Evolutionary conservation across 2,113 vertebrate species (phyloP), one percentile per base, ranked within the genome.

Genomic region (Sphaerodactylus townsendi): DNA sequence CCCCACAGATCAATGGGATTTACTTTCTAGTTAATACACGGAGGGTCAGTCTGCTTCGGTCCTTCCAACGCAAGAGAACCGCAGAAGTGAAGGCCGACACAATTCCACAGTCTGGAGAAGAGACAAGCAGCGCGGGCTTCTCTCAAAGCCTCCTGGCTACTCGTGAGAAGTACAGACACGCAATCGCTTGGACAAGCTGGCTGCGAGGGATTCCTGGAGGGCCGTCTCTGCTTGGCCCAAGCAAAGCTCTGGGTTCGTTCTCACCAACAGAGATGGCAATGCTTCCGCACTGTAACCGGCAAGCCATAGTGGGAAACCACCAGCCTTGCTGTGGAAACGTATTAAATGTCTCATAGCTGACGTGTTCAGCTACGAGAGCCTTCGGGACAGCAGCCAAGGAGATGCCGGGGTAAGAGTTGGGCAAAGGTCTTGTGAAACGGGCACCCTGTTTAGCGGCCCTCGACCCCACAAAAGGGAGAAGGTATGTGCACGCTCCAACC

Each of bases 11-110:
- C 76, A 14, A 17, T 19, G 35, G 15, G 59, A 14, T 30, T 46
- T n/a, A 39, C 30, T 65, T 65, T 21, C 5, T 23, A 23, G 17
- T 9, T 28, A 77, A 30, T 15, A 77, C 33, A 30, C 19, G 7
- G 28, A 65, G 30, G 30, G 28, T 65, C 30, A 13, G 30, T 8
- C 30, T 65, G 64, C 28, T 30, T 56, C 85, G 89, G 92, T 93
- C 87, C 88, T 23, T 86, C 69, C 84, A 89, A 85, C 75, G 77
- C 68, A 1, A 81, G 10, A 35, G 84, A 89, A 88, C 84, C 37
- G 2, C 78, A 90, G 76, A 88, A 86, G 90, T n/a, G 87, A 84
- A 92, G 92, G 89, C 78, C 89, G 93, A 93, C 90, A 79, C 77
- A 70, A 53, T 79, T 92, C 81, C 13, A 2, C 90, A 37, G 35